These are phyloP conservation scores for Drosophila neonasuta DNA, from an alignment of 2,888 invertebrate genomes.

Conservation along the genomic window DNA sequence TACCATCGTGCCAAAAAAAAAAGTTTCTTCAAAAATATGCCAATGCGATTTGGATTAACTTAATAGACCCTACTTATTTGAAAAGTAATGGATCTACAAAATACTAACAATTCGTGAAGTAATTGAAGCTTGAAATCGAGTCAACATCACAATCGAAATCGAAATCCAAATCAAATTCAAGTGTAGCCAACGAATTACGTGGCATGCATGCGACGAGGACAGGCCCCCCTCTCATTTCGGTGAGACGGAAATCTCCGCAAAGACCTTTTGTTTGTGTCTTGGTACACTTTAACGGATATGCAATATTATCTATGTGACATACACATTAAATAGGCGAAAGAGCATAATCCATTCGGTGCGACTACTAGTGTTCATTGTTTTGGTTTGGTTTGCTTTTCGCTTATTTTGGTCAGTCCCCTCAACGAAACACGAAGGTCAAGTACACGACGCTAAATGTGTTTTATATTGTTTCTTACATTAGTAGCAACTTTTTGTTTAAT, in stretches of 20 bases:
- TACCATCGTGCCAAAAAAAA: constrained; percentile 1
- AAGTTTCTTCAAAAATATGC: too few species aligned
- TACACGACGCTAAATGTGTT: constrained; percentile 71
- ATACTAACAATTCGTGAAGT: constrained; percentile 51
- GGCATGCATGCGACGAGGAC: constrained; percentile 57
- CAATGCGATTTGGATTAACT: too few species aligned
- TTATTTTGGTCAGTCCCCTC: constrained; percentile 46
- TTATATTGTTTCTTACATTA: constrained; percentile 71
- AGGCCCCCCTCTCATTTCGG: constrained; percentile 24
- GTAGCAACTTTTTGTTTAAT: constrained; percentile 72
- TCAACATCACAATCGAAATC: constrained; percentile 28
- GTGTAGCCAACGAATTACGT: constrained; percentile 66
- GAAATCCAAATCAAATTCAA: constrained; percentile 32
- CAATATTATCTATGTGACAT: not conserved
- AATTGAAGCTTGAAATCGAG: constrained; percentile 33
- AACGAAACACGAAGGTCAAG: constrained; percentile 65
- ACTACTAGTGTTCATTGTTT: not conserved
- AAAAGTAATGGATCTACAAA: too few species aligned
- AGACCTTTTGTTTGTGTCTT: constrained; percentile 11
- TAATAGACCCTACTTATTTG: too few species aligned
- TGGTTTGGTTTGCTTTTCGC: constrained; percentile 40
- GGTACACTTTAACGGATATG: constrained; percentile 2
- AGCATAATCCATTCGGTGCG: not conserved
- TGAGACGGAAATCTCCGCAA: constrained; percentile 25
- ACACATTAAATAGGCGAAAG: not conserved